Evolutionary conservation across 1,140 invertebrate genomes (phyloP).

Genomic region (Phymastichus coffea): DNA sequence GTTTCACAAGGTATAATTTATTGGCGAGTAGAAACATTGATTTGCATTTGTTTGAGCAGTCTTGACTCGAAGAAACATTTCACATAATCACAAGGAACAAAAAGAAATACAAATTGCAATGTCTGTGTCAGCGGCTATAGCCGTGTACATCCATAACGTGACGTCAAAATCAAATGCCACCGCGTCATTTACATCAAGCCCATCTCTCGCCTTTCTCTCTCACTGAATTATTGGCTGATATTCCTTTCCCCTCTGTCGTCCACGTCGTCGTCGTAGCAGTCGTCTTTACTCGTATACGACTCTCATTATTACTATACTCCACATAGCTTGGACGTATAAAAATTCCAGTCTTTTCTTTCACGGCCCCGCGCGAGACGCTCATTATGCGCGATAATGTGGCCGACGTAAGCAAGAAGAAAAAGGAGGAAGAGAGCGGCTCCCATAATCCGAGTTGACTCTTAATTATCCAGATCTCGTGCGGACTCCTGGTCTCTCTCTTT

Average conservation of each 20-base stretch:
- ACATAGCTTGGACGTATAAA: neutral
- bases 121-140: too few species aligned
- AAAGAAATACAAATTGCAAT: too few species aligned
- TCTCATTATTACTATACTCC: neutral
- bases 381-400: neutral
- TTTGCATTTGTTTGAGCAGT: too few species aligned
- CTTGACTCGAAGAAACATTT: too few species aligned
- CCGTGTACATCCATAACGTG: too few species aligned
- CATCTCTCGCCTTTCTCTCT: constrained; percentile 1
- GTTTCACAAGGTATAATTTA: too few species aligned
- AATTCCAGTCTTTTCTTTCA: neutral
- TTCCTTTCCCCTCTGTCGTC: constrained; percentile 7
- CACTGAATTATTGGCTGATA: neutral
- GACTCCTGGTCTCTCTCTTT: neutral
- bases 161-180: too few species aligned
- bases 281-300: neutral
- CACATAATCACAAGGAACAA: too few species aligned
- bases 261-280: neutral
- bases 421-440: too few species aligned
- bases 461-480: constrained; percentile 9
- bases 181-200: constrained; percentile 27
- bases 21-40: too few species aligned
- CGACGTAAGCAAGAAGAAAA: too few species aligned
- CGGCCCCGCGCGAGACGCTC: neutral
- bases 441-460: neutral